Evolutionary conservation across 2,113 vertebrate genomes (phyloP), one percentile per base, ranked within the genome.

Genomic region (Megatriorchis doriae): DNA sequence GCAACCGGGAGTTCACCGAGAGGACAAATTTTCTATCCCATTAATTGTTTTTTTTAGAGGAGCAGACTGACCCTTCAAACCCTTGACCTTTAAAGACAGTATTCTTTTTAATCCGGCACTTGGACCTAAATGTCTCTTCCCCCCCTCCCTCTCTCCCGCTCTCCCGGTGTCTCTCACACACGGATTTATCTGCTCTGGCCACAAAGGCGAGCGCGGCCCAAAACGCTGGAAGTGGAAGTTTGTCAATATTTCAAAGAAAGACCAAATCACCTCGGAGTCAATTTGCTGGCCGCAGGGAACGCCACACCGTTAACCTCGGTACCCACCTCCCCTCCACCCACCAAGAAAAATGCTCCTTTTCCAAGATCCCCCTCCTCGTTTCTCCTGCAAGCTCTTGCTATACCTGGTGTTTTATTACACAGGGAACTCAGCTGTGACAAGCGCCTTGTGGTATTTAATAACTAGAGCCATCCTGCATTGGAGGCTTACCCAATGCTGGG

Each of bases 11-110:
- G 99, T 99, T 99, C 99, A 99, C 94, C 92, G 92, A 98, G 97
- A 98, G 99, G 99, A 99, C 99, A 99, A 97, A 97, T 97, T 97
- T 98, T 98, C 98, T 99, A 98, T 98, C 99, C 98, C 99, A 99
- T 99, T 99, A 99, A 98, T 98, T 98, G 96, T 98, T 98, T 98
- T 94, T 98, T 98, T 74, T 98, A 98, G 98, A 98, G 98, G 97
- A 98, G 98, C 91, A 98, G 98, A 97, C 96, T 98, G 99, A 99
- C 99, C 99, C 98, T 98, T 99, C 98, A 99, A 99, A 99, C 99
- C 98, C 98, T 98, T 98, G 98, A 98, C 98, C 98, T 98, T 98
- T 98, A 98, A 98, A 98, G 97, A 97, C 97, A 98, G 98, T 98
- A 97, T 98, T 98, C 98, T 98, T 98, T 98, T 96, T 96, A 97